Base-by-base conservation (phyloP, 2,113 vertebrate species). In the Macquaria ambigua region DNA sequence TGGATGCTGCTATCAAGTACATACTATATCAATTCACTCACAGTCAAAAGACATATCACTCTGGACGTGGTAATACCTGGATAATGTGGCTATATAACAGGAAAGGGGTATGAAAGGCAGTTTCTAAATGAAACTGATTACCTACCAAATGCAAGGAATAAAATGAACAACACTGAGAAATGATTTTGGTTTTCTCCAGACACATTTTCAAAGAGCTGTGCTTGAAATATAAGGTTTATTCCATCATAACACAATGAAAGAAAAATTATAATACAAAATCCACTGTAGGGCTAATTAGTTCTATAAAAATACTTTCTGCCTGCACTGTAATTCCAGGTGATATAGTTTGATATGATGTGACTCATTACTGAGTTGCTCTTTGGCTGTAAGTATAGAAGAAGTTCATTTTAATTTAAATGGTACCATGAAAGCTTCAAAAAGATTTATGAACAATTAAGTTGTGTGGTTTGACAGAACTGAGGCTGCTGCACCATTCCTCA, bases 291-390 rank as follows among this genome's bases (percentile, higher is more conserved):
- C 5, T 77, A 73, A 81, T 68, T 55, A 31, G 12, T 61, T 78
- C 15, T 6, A 41, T 43, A 31, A 72, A 78, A 63, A 74, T 28
- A 50, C 5, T 39, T 10, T 21, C 4, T 28, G 3, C 41, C 74
- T 86, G 7, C 41, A 15, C 18, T 66, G 43, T 59, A 23, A 64
- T 74, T 86, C 31, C 6, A 69, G 61, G 39, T 81, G 46, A 64
- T 69, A 23, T 46, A 55, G 70, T 67, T 63, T 79, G 48, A 78
- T 64, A 41, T 66, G 28, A 34, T 69, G 23, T 63, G 43, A 48
- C 10, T 62, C 73, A 81, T 74, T 48, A 63, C 23, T 46, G 21
- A 74, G 71, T 63, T 86, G 25, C 52, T 52, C 5, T 74, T 69
- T 68, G 48, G 41, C 70, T 72, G 23, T 64, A 46, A 64, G 31